A percentile compares a stretch with the other conserved stretches of the same genome.
Evolutionary conservation across 2,888 invertebrate species (phyloP).

Genomic region (Gibbula magus): DNA sequence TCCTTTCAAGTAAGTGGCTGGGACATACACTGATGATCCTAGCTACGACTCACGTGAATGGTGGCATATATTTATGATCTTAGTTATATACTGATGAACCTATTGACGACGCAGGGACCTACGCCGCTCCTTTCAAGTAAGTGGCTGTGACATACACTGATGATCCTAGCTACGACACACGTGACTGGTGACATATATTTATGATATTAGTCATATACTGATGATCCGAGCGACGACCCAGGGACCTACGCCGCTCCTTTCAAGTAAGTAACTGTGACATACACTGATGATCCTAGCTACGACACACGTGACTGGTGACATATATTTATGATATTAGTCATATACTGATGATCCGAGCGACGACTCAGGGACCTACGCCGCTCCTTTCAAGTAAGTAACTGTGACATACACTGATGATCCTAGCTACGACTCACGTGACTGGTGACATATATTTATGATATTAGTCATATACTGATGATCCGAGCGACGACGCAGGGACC

Average conservation of each 20-base stretch:
- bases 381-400: conserved; percentile 35
- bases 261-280: background rate
- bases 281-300: background rate
- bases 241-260: conserved; percentile 50
- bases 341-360: conserved; percentile 41
- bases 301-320: background rate
- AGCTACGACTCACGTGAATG: background rate
- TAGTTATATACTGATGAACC: conserved; percentile 33
- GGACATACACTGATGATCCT: background rate
- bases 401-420: background rate
- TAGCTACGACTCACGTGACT: background rate
- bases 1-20: conserved; percentile 30
- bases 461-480: background rate
- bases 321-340: background rate
- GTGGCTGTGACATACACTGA: background rate
- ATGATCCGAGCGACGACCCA: conserved; percentile 48
- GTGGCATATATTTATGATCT: background rate
- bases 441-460: background rate
- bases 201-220: background rate
- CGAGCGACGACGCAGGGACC: background rate
- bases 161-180: background rate
- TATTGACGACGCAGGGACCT: conserved; percentile 49
- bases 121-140: conserved; percentile 43
- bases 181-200: background rate
- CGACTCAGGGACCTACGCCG: conserved; percentile 49